These are phyloP conservation scores for Chiloscyllium plagiosum DNA, from an alignment of 2,113 vertebrate genomes.

Conservation along the genomic window DNA sequence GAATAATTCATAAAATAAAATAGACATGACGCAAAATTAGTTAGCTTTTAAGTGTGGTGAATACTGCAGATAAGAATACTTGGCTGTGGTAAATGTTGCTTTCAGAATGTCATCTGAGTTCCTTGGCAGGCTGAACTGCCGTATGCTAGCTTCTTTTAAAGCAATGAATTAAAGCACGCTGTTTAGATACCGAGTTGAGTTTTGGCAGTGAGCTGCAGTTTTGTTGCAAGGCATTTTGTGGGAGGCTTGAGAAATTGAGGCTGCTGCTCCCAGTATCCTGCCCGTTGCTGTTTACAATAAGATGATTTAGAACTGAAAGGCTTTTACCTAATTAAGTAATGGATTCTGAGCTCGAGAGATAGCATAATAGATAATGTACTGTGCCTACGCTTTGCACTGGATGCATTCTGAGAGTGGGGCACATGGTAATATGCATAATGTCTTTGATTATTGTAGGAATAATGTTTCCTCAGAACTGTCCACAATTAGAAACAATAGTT, in stretches of 20 bases:
- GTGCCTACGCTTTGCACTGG: neutral
- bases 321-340: conserved; percentile 22
- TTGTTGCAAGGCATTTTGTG: neutral
- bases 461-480: neutral
- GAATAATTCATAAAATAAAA: neutral
- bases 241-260: neutral
- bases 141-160: neutral
- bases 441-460: neutral
- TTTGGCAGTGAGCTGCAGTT: neutral
- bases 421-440: neutral
- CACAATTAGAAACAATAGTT: neutral
- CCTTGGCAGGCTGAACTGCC: neutral
- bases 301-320: neutral
- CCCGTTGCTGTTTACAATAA: neutral
- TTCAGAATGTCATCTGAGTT: neutral
- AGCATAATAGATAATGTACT: neutral
- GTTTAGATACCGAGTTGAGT: neutral
- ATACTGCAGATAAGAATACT: neutral
- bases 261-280: neutral
- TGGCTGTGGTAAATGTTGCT: neutral
- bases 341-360: neutral
- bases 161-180: neutral
- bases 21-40: neutral
- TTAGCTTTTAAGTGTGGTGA: neutral
- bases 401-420: neutral